Evolutionary conservation across 2,888 invertebrate genomes (phyloP), one percentile per base, ranked within the genome.

Genomic region (Scaptomyza flava): DNA sequence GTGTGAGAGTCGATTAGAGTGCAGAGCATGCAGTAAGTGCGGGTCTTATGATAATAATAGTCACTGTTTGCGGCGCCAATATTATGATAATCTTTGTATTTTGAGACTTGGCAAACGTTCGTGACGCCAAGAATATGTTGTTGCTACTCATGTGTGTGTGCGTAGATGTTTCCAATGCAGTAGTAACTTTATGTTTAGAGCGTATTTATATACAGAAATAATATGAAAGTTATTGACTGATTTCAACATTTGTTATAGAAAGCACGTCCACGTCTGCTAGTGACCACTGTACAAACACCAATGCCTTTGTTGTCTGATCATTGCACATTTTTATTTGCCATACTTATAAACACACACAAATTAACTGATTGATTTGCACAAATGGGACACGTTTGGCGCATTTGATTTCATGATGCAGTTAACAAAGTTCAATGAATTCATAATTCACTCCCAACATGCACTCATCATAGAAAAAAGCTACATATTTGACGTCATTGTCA

Each of bases 401-500:
- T 64, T 64, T 62, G 42, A 45, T 36, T 41, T 69, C 63, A 38
- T 72, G 46, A 42, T 58, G 46, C 47, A 54, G 45, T 46, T 51
- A 62, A 41, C 8, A 41, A 41, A 41, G 47, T 58, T 58, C 41
- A 66, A 34, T 51, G 45, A 66, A 54, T 58, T 48, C 17, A 41
- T 31, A 31, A 59, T 41, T 47, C 52, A 54, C 50, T 66, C 48
- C 42, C 33, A 27, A 17, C n/a, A 38, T 56, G 38, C 14, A 17
- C 4, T 20, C 43, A 56, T 61, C 47, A 62, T 20, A 30, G 14
- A 2, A 36, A 51, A 11, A 41, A 47, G 34, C 42, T 61, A n/a
- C n/a, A n/a, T n/a, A 58, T 64, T 76, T 75, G 75, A 75, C 75
- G 72, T 75, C 75, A 75, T 76, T 62, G 59, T 68, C 51, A 48